Percentiles rank a stretch among this genome's conserved stretches.
Conservation (phyloP, 2,888 invertebrate genomes). For the Bursaphelenchus okinawaensis region DNA sequence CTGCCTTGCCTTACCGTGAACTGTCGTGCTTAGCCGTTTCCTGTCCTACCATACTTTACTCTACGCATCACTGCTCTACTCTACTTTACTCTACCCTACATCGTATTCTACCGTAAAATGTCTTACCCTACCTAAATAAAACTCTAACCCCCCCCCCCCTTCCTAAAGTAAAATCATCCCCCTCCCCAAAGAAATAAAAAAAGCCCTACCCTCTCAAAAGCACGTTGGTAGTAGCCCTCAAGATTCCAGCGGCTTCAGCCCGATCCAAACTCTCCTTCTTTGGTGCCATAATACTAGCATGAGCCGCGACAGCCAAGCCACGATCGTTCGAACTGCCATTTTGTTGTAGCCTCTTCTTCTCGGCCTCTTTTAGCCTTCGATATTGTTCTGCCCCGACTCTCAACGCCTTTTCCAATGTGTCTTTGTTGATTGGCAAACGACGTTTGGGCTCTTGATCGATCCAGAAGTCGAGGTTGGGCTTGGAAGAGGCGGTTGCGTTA, state of each 20-base stretch:
- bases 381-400: conserved; percentile 49
- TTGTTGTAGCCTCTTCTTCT: conserved; percentile 26
- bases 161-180: neutral
- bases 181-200: neutral
- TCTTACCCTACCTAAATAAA: neutral
- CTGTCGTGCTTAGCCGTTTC: too few relatives aligned
- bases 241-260: conserved; percentile 48
- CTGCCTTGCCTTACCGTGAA: too few relatives aligned
- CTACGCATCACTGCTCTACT: too few relatives aligned
- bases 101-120: neutral
- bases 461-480: conserved; percentile 40
- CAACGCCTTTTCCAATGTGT: conserved; percentile 52
- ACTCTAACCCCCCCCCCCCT: neutral
- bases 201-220: conserved; percentile 49
- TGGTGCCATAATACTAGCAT: conserved; percentile 52
- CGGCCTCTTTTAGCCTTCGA: conserved; percentile 41
- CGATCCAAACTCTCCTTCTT: conserved; percentile 54
- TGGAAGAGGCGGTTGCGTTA: conserved; percentile 42
- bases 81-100: too few relatives aligned
- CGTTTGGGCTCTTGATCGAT: conserved; percentile 48
- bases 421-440: conserved; percentile 49
- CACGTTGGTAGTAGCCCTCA: conserved; percentile 54
- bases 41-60: too few relatives aligned
- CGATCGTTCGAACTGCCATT: conserved; percentile 16
- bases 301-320: conserved; percentile 43